Conservation (phyloP, 2,113 vertebrate genomes). For the Scytalopus superciliaris region DNA sequence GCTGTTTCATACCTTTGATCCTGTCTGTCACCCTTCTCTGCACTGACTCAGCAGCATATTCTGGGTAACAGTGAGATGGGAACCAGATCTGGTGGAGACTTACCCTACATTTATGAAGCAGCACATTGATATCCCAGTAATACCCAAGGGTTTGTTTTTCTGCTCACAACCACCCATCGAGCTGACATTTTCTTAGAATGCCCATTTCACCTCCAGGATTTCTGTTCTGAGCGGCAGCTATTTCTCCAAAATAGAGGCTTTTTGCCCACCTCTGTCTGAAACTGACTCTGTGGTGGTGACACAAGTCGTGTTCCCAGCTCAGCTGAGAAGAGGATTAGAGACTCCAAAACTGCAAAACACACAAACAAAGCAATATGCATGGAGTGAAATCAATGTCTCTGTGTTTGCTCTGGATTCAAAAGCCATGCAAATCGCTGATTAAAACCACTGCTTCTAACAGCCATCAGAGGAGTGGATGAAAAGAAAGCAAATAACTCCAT, state of each 20-base stretch:
- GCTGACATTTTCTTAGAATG: not conserved
- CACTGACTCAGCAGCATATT: not conserved
- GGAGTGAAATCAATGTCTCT: not conserved
- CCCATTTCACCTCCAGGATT: not conserved
- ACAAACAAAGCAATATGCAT: rapidly evolving
- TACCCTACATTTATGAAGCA: not conserved
- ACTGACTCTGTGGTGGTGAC: not conserved
- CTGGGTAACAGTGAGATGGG: not conserved
- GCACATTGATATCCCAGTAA: not conserved
- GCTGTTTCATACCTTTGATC: conserved; percentile 8
- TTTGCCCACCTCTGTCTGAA: not conserved
- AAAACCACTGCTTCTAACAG: not conserved
- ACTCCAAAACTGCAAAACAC: not conserved
- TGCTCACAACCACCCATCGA: rapidly evolving
- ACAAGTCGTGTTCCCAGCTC: not conserved
- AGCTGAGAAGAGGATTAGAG: not conserved
- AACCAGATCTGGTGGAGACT: not conserved
- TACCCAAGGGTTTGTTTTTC: not conserved
- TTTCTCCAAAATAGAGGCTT: not conserved
- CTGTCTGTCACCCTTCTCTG: not conserved
- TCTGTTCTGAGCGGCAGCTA: not conserved
- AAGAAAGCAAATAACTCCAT: not conserved
- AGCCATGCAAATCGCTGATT: rapidly evolving
- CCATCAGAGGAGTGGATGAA: not conserved
- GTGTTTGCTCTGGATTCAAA: not conserved